A percentile compares a stretch with the other conserved stretches of the same genome.
These are phyloP conservation scores for Papilio polyxenes DNA, from an alignment of 1,140 invertebrate genomes.

Conservation along the genomic window DNA sequence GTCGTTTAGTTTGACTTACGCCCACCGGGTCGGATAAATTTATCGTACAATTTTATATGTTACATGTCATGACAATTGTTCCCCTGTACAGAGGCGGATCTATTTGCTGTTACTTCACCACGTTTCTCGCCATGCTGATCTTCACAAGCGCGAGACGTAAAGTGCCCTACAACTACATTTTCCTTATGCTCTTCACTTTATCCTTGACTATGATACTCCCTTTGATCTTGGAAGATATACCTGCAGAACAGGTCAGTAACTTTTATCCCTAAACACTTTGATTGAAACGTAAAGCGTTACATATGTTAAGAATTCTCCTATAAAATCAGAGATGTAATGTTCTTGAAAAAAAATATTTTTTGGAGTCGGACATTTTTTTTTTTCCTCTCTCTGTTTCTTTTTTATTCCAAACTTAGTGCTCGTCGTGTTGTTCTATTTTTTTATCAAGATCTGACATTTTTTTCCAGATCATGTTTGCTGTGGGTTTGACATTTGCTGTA, in stretches of 20 bases:
- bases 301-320: too few species aligned
- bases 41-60: too few species aligned
- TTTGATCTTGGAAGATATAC: not conserved
- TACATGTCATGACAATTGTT: not conserved
- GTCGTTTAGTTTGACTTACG: too few species aligned
- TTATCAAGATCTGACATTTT: not conserved
- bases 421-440: too few species aligned
- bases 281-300: not conserved
- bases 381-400: too few species aligned
- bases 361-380: too few species aligned
- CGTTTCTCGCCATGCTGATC: not conserved
- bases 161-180: slow-evolving; percentile 31
- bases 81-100: not conserved
- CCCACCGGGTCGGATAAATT: too few species aligned
- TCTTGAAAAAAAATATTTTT: too few species aligned
- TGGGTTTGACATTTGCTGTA: not conserved
- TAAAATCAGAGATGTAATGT: too few species aligned
- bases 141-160: not conserved
- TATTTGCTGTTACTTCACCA: not conserved
- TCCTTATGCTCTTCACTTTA: slow-evolving; percentile 20
- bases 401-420: too few species aligned
- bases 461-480: slow-evolving; percentile 18
- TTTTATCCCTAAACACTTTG: not conserved
- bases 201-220: not conserved
- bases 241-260: not conserved